Evolutionary conservation across 1,140 invertebrate genomes (phyloP).

Genomic region (Heliothis subflexa): DNA sequence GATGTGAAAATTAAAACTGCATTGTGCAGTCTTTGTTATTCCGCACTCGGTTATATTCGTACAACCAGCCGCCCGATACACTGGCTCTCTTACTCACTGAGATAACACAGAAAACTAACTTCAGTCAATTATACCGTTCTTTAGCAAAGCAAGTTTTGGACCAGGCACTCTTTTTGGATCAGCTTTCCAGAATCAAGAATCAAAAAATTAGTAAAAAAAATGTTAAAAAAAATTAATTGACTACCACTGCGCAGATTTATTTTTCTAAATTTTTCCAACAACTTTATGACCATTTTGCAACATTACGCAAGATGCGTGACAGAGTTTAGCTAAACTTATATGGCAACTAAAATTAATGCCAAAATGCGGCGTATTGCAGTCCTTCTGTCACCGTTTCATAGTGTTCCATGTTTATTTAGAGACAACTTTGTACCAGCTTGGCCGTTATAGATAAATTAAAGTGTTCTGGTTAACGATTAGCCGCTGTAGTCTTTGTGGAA

Average conservation of each 20-base stretch:
- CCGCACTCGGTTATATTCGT: slow-evolving; percentile 26
- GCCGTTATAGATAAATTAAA: slow-evolving; percentile 43
- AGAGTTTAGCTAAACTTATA: too few species aligned
- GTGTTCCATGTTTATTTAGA: slow-evolving; percentile 35
- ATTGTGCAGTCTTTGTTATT: slow-evolving; percentile 49
- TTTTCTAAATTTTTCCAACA: too few species aligned
- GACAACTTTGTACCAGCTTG: slow-evolving; percentile 42
- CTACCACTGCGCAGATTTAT: too few species aligned
- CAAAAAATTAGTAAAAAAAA: too few species aligned
- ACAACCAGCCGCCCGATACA: slow-evolving; percentile 24
- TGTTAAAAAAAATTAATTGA: too few species aligned
- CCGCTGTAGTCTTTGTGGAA: slow-evolving; percentile 33
- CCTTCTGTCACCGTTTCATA: neutral
- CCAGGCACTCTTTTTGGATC: too few species aligned
- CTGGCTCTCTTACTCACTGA: neutral
- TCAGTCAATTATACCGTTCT: neutral
- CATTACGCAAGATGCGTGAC: too few species aligned
- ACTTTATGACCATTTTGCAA: too few species aligned
- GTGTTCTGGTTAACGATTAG: slow-evolving; percentile 43
- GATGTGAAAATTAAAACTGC: slow-evolving; percentile 56
- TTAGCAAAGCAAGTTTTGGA: too few species aligned
- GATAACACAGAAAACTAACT: neutral
- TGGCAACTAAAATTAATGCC: too few species aligned
- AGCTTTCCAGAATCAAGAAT: too few species aligned
- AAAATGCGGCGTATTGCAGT: too few species aligned